Evolutionary conservation across 1,140 invertebrate genomes (phyloP).

Genomic region (Acromyrmex echinatior): DNA sequence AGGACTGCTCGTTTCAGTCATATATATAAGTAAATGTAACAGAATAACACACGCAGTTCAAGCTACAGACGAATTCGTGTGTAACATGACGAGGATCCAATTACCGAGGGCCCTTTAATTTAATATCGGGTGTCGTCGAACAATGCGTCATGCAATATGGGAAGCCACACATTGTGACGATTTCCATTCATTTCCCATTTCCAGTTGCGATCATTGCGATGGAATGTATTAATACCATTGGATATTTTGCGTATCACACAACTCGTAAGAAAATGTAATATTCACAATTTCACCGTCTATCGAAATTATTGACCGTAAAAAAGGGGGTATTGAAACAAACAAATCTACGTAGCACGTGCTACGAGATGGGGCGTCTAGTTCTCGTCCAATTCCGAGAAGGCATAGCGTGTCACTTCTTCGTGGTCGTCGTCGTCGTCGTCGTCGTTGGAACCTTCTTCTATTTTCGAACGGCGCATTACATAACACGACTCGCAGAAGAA

Average conservation of each 20-base stretch:
- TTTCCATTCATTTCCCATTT: slow-evolving; percentile 57
- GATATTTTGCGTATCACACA: not conserved
- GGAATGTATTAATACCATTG: slow-evolving; percentile 33
- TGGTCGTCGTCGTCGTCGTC: slow-evolving; percentile 56
- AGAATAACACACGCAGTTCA: slow-evolving; percentile 68
- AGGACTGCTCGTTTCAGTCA: slow-evolving; percentile 34
- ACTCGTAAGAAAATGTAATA: slow-evolving; percentile 1
- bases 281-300: not conserved
- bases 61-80: slow-evolving; percentile 42
- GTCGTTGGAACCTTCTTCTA: slow-evolving; percentile 75
- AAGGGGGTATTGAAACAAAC: slow-evolving; percentile 8
- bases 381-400: slow-evolving; percentile 71
- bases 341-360: slow-evolving; percentile 57
- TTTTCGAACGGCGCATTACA: slow-evolving; percentile 76
- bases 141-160: slow-evolving; percentile 57
- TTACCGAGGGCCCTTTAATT: slow-evolving; percentile 71
- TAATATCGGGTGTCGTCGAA: slow-evolving; percentile 61
- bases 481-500: slow-evolving; percentile 68
- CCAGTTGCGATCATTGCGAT: slow-evolving; percentile 29
- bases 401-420: slow-evolving; percentile 66
- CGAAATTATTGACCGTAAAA: slow-evolving; percentile 40
- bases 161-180: slow-evolving; percentile 62
- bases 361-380: slow-evolving; percentile 56
- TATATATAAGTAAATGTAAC: slow-evolving; percentile 66
- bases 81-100: slow-evolving; percentile 69